Percentiles rank a stretch among this genome's conserved stretches.
These are phyloP conservation scores for Passer domesticus DNA, from an alignment of 2,113 vertebrate genomes.

Conservation along the genomic window DNA sequence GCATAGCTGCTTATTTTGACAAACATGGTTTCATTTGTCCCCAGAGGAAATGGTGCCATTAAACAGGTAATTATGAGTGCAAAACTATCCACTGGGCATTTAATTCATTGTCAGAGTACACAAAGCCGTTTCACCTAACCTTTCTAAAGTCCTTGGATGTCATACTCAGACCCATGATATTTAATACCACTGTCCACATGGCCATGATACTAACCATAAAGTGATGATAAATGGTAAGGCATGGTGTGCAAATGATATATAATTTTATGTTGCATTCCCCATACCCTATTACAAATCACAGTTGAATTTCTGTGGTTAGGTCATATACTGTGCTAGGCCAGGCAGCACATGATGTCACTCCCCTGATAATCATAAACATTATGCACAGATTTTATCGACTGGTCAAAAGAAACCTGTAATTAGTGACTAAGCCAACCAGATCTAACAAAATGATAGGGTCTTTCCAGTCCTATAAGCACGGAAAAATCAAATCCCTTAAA, in stretches of 20 bases:
- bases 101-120: background rate
- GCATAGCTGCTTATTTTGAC: background rate
- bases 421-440: constrained; percentile 21
- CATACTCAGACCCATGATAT: background rate
- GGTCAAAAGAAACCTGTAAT: constrained; percentile 25
- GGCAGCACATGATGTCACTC: background rate
- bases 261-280: constrained; percentile 32
- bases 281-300: background rate
- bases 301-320: constrained; percentile 38
- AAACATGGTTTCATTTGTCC: background rate
- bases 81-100: background rate
- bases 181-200: background rate
- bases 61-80: background rate
- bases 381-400: constrained; percentile 2
- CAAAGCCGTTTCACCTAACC: background rate
- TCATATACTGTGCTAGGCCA: background rate
- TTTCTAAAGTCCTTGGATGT: background rate
- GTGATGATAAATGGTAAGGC: background rate
- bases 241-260: background rate
- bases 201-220: background rate
- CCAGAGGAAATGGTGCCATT: background rate
- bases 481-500: background rate
- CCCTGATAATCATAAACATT: constrained; percentile 18
- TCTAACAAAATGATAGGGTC: background rate
- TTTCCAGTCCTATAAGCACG: background rate